These are phyloP conservation scores for Lordiphosa clarofinis DNA, from an alignment of 1,140 invertebrate genomes.

Conservation along the genomic window DNA sequence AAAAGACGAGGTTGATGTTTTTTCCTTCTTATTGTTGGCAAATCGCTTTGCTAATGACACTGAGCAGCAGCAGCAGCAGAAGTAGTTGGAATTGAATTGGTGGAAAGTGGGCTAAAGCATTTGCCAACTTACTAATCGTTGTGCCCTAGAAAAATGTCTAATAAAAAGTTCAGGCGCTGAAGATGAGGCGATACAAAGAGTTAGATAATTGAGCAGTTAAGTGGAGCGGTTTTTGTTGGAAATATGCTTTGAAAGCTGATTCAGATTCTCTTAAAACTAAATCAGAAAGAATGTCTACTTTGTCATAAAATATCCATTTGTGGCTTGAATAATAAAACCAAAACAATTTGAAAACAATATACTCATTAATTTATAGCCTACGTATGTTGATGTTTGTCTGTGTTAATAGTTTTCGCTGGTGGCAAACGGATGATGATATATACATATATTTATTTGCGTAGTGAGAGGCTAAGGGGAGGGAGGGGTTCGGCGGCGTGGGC, in stretches of 20 bases:
- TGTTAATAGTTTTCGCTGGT: too few species aligned
- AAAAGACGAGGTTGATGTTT: constrained; percentile 18
- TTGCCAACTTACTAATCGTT: constrained; percentile 48
- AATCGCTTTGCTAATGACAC: constrained; percentile 39
- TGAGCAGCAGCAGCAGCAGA: constrained; percentile 1
- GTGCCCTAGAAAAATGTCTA: constrained; percentile 40
- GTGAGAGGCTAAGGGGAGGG: neutral
- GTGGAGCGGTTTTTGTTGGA: too few species aligned
- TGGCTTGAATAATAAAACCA: too few species aligned
- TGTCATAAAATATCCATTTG: too few species aligned
- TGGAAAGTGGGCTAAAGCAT: constrained; percentile 37
- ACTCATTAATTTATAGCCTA: constrained; percentile 18
- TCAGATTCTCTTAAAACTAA: too few species aligned
- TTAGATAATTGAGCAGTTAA: too few species aligned
- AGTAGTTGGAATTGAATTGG: too few species aligned
- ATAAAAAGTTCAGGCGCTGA: constrained; percentile 18
- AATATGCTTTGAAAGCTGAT: too few species aligned
- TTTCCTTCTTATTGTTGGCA: constrained; percentile 3
- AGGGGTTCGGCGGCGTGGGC: constrained; percentile 20
- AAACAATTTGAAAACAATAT: too few species aligned
- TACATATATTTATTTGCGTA: neutral
- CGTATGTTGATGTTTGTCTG: constrained; percentile 8
- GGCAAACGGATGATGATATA: too few species aligned
- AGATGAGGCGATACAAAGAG: neutral
- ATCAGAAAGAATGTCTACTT: too few species aligned